Evolutionary conservation across 2,888 invertebrate genomes (phyloP), one percentile per base, ranked within the genome.

Genomic region (Drosophila colorata): DNA sequence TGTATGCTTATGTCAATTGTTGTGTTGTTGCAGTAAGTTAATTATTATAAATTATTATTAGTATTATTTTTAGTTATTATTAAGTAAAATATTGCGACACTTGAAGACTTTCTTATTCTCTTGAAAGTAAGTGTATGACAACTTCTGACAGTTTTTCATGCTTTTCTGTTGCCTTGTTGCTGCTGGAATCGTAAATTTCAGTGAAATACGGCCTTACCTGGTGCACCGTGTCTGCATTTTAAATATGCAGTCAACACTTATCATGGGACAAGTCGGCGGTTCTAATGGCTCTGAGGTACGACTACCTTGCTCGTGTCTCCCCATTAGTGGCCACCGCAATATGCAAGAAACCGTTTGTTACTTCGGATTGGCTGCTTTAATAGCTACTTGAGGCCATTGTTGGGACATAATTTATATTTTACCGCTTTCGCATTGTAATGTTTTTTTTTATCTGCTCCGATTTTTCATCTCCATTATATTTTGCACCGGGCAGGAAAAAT

Each of bases 391-490:
- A 56, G 58, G 63, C 35, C 63, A 75, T 64, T 74, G 61, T 58
- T 44, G 55, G 14, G 40, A 52, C 46, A 78, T 67, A 74, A 74
- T 78, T 74, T 78, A 73, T 72, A 69, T 33, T 59, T 63, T 53
- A 48, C 33, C 51, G 41, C 52, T 59, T 47, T 51, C 23, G 47
- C 57, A 48, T 61, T 65, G 71, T 73, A 69, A 65, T 64, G 56
- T 73, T 72, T 56, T 69, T 33, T 49, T 49, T 47, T 58, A 71
- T 75, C 48, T 40, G 23, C 13, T 46, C 58, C 81, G 77, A 84
- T 84, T 84, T 80, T 85, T 84, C 82, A 84, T 87, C 68, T 85
- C 68, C 78, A 78, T 84, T 82, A 87, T 81, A 70, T 76, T 77
- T 65, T 20, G 40, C 74, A 49, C 53, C 37, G 43, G 48, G 70